phyloP scores from a whole-genome alignment of 2,888 invertebrate genomes.

The Homarus gammarus region DNA sequence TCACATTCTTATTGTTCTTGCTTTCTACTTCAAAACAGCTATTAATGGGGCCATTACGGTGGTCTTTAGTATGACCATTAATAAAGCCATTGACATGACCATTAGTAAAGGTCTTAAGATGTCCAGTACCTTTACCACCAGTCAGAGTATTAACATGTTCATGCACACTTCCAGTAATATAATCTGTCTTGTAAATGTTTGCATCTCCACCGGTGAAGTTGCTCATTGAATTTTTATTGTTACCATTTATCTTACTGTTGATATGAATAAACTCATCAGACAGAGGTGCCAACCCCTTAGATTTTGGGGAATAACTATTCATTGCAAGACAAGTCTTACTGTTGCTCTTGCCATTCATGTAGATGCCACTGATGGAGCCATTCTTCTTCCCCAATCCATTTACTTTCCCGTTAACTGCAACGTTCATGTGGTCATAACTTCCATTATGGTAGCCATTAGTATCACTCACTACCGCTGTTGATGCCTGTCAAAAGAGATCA shows the following conservation, averaged over 20 bases:
- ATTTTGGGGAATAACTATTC: slow-evolving; percentile 21
- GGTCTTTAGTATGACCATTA: slow-evolving; percentile 13
- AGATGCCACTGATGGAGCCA: slow-evolving; percentile 22
- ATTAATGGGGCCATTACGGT: slow-evolving; percentile 24
- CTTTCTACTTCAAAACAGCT: slow-evolving; percentile 36
- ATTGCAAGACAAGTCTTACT: slow-evolving; percentile 29
- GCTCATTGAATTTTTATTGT: background rate
- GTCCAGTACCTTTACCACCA: slow-evolving; percentile 17
- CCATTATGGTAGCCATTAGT: background rate
- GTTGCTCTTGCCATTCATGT: background rate
- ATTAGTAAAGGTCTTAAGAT: slow-evolving; percentile 29
- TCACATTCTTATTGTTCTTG: slow-evolving; percentile 53
- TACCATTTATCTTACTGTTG: slow-evolving; percentile 16
- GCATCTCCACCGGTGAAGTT: slow-evolving; percentile 6
- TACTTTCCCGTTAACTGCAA: background rate
- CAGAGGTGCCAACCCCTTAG: slow-evolving; percentile 1
- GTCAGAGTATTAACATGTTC: background rate
- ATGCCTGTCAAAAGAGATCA: slow-evolving; percentile 29
- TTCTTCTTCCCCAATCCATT: slow-evolving; percentile 11
- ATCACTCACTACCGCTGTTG: slow-evolving; percentile 55
- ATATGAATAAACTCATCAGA: slow-evolving; percentile 36
- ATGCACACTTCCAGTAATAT: slow-evolving; percentile 21
- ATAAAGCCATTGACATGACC: slow-evolving; percentile 32
- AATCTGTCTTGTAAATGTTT: slow-evolving; percentile 15
- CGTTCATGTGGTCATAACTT: background rate